These are phyloP conservation scores for Cynodonichthys magdalenae DNA, from an alignment of 2,797 vertebrate genomes.

Conservation along the genomic window DNA sequence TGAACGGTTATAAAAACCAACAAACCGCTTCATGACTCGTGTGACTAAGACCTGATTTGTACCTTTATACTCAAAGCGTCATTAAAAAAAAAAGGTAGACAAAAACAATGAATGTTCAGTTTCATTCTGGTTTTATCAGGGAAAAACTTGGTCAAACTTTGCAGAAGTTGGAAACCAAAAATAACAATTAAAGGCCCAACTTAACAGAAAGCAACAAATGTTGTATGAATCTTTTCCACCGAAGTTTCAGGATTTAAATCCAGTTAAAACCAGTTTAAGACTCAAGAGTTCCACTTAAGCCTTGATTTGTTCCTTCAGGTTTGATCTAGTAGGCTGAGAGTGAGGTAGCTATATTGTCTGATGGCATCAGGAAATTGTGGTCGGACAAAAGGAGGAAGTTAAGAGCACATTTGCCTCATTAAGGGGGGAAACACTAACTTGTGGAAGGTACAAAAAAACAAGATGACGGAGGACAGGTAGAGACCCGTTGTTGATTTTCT, in stretches of 20 bases:
- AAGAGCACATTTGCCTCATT: slow-evolving; percentile 54
- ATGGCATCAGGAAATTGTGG: slow-evolving; percentile 74
- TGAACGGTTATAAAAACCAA: not conserved
- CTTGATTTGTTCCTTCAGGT: slow-evolving; percentile 1
- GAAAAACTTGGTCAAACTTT: no score
- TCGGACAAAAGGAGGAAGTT: slow-evolving; percentile 81
- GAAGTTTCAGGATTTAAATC: not conserved
- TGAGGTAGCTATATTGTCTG: slow-evolving; percentile 2
- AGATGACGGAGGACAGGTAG: slow-evolving; percentile 10
- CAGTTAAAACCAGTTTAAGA: not conserved
- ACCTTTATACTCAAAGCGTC: not conserved
- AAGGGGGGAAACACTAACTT: slow-evolving; percentile 42
- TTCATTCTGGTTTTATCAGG: no score
- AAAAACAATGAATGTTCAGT: no score
- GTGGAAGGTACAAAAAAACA: slow-evolving; percentile 55
- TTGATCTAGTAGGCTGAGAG: not conserved
- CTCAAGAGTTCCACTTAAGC: not conserved
- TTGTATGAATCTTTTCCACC: not conserved
- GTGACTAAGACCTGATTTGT: no score
- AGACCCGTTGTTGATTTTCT: not conserved
- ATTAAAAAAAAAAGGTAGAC: no score
- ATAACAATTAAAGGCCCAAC: no score
- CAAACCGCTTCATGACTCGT: not conserved
- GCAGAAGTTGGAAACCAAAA: no score
- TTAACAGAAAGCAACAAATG: no score